Evolutionary conservation across 2,888 invertebrate species (phyloP).

Genomic region (Melanophora roralis): DNA sequence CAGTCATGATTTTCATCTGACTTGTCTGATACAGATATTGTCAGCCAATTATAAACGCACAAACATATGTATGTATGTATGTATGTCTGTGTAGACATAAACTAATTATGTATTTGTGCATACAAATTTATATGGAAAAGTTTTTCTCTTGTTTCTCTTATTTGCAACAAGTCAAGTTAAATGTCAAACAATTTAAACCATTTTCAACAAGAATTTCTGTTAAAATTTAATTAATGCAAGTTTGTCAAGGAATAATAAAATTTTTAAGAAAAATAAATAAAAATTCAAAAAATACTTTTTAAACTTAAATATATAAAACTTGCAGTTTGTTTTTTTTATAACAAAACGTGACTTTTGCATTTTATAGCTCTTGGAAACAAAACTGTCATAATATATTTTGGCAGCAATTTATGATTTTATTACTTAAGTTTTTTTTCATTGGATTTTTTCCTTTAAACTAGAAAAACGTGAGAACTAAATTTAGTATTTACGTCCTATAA

Average conservation of each 20-base stretch:
- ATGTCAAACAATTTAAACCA: slow-evolving; percentile 42
- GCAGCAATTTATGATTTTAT: slow-evolving; percentile 45
- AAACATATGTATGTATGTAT: neutral
- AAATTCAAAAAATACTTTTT: too few species aligned
- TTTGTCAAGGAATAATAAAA: slow-evolving; percentile 3
- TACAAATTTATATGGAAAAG: neutral
- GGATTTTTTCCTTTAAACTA: slow-evolving; percentile 13
- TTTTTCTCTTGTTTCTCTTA: too few species aligned
- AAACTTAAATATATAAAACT: too few species aligned
- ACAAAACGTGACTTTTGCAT: slow-evolving; percentile 39
- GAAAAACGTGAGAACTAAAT: slow-evolving; percentile 27
- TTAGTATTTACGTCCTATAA: neutral
- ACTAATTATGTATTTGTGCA: neutral
- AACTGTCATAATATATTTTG: slow-evolving; percentile 8
- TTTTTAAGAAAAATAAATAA: neutral
- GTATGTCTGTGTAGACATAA: too few species aligned
- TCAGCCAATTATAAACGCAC: too few species aligned
- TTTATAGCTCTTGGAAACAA: neutral
- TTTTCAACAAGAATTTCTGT: slow-evolving; percentile 36
- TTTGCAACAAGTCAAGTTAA: slow-evolving; percentile 14
- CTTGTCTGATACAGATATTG: too few species aligned
- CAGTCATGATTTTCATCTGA: too few species aligned
- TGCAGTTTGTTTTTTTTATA: neutral
- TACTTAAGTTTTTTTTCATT: slow-evolving; percentile 36
- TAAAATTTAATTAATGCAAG: slow-evolving; percentile 34